Evolutionary conservation across 2,888 invertebrate species (phyloP).

Genomic region (Muscina levida): DNA sequence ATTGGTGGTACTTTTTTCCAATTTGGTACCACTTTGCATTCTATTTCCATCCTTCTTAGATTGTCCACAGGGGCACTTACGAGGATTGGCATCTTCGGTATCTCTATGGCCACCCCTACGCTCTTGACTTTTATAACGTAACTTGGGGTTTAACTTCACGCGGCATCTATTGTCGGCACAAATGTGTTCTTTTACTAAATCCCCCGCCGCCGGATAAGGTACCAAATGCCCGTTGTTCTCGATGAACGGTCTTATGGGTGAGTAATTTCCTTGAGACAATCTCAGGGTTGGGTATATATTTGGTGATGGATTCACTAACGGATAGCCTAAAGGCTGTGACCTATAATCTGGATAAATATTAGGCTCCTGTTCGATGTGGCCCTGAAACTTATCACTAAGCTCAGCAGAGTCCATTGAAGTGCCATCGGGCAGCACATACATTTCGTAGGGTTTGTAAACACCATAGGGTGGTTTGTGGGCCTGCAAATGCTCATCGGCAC

Average conservation of each 20-base stretch:
- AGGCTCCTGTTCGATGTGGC: no score
- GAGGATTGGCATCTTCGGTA: no score
- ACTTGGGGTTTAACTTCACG: neutral
- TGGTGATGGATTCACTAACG: no score
- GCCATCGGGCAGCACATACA: conserved; percentile 14
- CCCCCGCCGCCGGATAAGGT: no score
- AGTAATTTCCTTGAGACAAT: no score
- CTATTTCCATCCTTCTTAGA: neutral
- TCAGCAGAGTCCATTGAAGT: neutral
- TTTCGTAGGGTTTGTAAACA: conserved; percentile 33
- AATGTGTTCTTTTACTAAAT: neutral
- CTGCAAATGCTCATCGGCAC: conserved; percentile 38
- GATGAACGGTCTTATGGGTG: neutral
- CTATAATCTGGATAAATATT: neutral
- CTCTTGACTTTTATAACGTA: neutral
- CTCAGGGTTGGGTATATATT: no score
- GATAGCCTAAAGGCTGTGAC: no score
- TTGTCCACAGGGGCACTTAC: no score
- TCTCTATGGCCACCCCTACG: neutral
- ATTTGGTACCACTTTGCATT: neutral
- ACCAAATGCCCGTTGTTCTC: no score
- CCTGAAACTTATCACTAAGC: no score
- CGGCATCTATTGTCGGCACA: neutral
- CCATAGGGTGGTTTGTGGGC: neutral
- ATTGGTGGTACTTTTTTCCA: neutral